Base-by-base conservation (phyloP, 2,888 invertebrate genomes). In the Peribatodes rhomboidaria region DNA sequence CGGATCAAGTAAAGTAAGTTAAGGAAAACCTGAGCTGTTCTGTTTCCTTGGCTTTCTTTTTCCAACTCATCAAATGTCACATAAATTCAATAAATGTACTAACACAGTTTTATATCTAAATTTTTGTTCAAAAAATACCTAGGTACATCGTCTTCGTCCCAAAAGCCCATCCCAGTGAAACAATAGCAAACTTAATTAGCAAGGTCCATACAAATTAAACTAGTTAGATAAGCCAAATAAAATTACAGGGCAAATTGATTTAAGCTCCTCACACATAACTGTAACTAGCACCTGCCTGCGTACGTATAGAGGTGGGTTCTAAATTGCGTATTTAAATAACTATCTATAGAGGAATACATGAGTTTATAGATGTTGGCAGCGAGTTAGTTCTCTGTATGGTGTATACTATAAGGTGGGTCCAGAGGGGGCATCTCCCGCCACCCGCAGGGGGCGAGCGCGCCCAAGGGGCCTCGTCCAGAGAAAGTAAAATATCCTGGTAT, bases 401-500 rank as follows among this genome's bases (percentile, higher is more conserved):
- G 89, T 88, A 83, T 89, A 90, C 85, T 90, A 90, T 87, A 81
- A 87, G 91, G 90, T 83, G 87, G 87, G 84, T 82, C 80, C 75
- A 73, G 72, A 81, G 81, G 80, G 71, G 80, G 77, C 72, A 61
- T 79, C 68, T 75, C 72, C 70, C 74, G 74, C 74, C 72, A 76
- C 78, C 80, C 73, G 71, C 70, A 77, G 82, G 85, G 75, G 86
- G 85, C 73, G 81, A 80, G 85, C 83, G 83, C 88, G 91, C 90
- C 89, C 85, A 79, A 88, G 88, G 90, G 92, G 89, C 82, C 87
- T 83, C 90, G 92, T 90, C 92, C 92, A 92, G 92, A 89, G 90
- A 93, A 92, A 93, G 92, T 91, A 91, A 91, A 92, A 90, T 92
- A 90, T 90, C 90, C 92, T 91, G 90, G 90, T 89, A 84, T 90